Percentiles rank a stretch among this genome's conserved stretches.
These are phyloP conservation scores for Tiphia femorata DNA, from an alignment of 2,888 invertebrate species.

Conservation along the genomic window DNA sequence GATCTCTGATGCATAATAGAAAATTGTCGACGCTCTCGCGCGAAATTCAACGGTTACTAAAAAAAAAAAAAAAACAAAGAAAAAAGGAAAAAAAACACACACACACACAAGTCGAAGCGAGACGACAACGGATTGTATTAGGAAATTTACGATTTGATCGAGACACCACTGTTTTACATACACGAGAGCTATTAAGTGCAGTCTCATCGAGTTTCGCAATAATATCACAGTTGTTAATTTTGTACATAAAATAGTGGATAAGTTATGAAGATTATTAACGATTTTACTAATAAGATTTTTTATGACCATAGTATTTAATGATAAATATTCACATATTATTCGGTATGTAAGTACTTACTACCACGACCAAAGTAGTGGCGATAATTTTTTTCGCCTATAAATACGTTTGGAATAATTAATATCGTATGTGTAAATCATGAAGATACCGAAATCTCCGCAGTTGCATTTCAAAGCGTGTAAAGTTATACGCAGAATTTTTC, in stretches of 20 bases:
- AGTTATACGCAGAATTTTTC: not conserved
- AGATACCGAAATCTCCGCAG: not conserved
- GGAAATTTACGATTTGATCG: no score
- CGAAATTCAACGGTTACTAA: no score
- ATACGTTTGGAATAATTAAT: slow-evolving; percentile 21
- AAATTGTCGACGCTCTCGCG: no score
- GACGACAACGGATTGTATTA: no score
- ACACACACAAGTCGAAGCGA: no score
- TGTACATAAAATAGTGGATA: slow-evolving; percentile 58
- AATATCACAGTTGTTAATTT: slow-evolving; percentile 53
- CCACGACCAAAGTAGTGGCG: slow-evolving; percentile 63
- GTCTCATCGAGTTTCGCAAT: not conserved
- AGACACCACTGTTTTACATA: no score
- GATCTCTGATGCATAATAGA: no score
- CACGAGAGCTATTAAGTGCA: no score
- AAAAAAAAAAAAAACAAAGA: not conserved
- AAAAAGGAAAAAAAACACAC: no score
- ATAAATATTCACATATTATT: slow-evolving; percentile 47
- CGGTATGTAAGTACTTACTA: slow-evolving; percentile 59
- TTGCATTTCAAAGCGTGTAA: no score
- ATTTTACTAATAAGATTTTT: slow-evolving; percentile 58
- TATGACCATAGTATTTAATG: slow-evolving; percentile 57
- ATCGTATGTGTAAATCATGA: not conserved
- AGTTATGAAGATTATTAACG: slow-evolving; percentile 46
- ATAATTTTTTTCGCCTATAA: slow-evolving; percentile 30